Conservation (phyloP, 1,140 invertebrate species). For the Drosophila ohnishii region DNA sequence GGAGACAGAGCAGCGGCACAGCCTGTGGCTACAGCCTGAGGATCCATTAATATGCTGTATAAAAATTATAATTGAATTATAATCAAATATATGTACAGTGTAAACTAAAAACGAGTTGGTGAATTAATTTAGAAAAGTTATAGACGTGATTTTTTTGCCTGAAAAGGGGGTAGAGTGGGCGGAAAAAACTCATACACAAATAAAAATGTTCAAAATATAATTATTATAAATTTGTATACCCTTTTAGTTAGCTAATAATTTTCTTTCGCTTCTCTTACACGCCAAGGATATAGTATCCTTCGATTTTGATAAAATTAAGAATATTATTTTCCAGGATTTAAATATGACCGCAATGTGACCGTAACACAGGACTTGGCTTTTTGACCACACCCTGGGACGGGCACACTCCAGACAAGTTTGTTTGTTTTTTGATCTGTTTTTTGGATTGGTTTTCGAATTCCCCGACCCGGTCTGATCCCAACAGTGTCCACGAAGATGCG, state of each 20-base stretch:
- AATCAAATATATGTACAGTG: not conserved
- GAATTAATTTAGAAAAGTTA: not conserved
- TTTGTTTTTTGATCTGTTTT: conserved; percentile 4
- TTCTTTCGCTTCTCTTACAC: no score
- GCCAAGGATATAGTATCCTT: no score
- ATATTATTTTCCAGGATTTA: not conserved
- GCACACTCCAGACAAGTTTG: not conserved
- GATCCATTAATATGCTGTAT: not conserved
- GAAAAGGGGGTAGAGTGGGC: no score
- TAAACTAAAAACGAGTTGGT: not conserved
- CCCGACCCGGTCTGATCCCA: not conserved
- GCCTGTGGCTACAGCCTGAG: not conserved
- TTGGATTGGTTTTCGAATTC: conserved; percentile 10
- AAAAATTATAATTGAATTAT: not conserved
- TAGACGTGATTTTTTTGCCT: no score
- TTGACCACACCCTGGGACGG: no score
- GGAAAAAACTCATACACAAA: no score
- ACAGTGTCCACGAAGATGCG: conserved; percentile 38
- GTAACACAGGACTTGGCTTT: not conserved
- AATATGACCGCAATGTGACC: conserved; percentile 8
- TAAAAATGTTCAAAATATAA: no score
- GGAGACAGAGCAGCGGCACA: not conserved
- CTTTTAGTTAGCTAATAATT: no score
- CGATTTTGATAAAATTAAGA: not conserved
- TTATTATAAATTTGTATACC: no score